Evolutionary conservation across 2,888 invertebrate genomes (phyloP), one percentile per base, ranked within the genome.

Genomic region (Brachyptera risi): DNA sequence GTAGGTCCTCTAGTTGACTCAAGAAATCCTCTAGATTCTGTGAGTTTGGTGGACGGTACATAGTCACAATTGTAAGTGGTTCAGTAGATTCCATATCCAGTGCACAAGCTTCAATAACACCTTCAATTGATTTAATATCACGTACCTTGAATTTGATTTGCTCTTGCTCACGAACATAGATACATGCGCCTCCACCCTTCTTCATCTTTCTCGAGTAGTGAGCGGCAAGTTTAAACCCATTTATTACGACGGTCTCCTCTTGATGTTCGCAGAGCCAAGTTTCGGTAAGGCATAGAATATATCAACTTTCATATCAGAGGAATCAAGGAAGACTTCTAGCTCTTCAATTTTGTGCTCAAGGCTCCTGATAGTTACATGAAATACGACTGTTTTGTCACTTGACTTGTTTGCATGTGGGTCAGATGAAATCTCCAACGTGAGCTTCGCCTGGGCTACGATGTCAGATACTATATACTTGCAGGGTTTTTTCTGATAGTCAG

Each of bases 321-420:
- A n/a, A n/a, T n/a, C n/a, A n/a, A n/a, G n/a, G n/a, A n/a, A n/a
- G n/a, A n/a, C n/a, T n/a, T n/a, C 49, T 24, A 49, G 49, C 49
- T 49, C 49, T 24, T 49, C 49, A 21, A 49, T 26, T 49, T 49
- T 49, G 23, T 49, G 23, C 23, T 24, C 49, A 24, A 49, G 49
- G 24, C 49, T 49, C n/a, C 49, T 21, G 23, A 49, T 49, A 23
- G 23, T 49, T 13, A 49, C 24, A 26, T 49, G 49, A 38, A 38
- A 17, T 17, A 38, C n/a, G n/a, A n/a, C n/a, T n/a, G n/a, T n/a
- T n/a, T n/a, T n/a, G n/a, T n/a, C n/a, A n/a, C n/a, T n/a, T n/a
- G n/a, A n/a, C n/a, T n/a, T n/a, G n/a, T n/a, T n/a, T n/a, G n/a
- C n/a, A n/a, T n/a, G n/a, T n/a, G n/a, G n/a, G n/a, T n/a, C n/a